Conservation (phyloP, 2,113 vertebrate species). For the Oceanites oceanicus region DNA sequence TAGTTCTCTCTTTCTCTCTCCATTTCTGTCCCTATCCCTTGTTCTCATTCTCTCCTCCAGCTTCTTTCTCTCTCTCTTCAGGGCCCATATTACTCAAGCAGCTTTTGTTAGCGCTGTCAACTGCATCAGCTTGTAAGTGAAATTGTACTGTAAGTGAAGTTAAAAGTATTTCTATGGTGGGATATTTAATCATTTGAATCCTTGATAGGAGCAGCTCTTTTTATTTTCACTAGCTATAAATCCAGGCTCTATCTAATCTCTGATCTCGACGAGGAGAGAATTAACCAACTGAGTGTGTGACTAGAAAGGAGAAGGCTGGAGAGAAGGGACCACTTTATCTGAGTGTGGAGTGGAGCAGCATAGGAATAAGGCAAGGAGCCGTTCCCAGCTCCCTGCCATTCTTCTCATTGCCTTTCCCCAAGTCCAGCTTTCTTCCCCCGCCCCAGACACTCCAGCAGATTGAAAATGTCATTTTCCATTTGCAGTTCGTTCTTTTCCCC, state of each 20-base stretch:
- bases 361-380: constrained; percentile 46
- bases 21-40: constrained; percentile 16
- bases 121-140: constrained; percentile 63
- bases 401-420: not conserved
- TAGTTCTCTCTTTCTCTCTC: constrained; percentile 40
- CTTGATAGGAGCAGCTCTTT: constrained; percentile 71
- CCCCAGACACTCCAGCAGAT: not conserved
- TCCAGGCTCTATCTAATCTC: constrained; percentile 74
- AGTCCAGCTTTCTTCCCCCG: not conserved
- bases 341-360: constrained; percentile 43
- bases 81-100: constrained; percentile 60
- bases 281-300: constrained; percentile 68
- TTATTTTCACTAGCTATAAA: constrained; percentile 74
- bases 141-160: constrained; percentile 72
- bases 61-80: constrained; percentile 16
- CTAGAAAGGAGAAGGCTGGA: constrained; percentile 66
- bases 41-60: constrained; percentile 7
- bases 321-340: constrained; percentile 59
- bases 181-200: constrained; percentile 77
- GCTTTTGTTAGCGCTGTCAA: constrained; percentile 62
- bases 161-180: constrained; percentile 73
- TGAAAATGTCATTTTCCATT: constrained; percentile 35
- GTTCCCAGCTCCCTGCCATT: not conserved
- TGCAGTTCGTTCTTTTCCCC: not conserved
- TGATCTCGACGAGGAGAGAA: constrained; percentile 71